Percentiles rank a stretch among this genome's conserved stretches.
These are phyloP conservation scores for Petrocephalus sullivani DNA, from an alignment of 2,797 vertebrate species.

Conservation along the genomic window DNA sequence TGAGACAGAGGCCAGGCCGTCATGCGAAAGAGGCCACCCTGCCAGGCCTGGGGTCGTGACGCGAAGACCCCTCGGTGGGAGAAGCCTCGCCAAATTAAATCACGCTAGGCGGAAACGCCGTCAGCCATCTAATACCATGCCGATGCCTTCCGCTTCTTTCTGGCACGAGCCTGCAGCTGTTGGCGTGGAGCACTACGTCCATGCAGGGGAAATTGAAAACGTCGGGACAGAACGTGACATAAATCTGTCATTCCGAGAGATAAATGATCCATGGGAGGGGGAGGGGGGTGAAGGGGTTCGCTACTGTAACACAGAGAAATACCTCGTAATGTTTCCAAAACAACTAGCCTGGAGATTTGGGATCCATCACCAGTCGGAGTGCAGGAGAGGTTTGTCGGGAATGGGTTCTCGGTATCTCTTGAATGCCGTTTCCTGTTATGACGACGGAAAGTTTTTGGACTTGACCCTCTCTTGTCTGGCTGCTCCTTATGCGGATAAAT, in stretches of 20 bases:
- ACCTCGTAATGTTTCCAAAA: not conserved
- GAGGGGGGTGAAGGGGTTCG: not conserved
- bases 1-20: not conserved
- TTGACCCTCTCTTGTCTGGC: not conserved
- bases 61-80: not conserved
- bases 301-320: not conserved
- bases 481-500: not conserved
- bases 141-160: not conserved
- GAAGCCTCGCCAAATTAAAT: not conserved
- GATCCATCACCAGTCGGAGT: not conserved
- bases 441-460: not conserved
- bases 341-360: not conserved
- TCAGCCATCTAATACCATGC: not conserved
- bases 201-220: not conserved
- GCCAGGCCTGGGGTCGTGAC: not conserved
- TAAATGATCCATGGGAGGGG: not conserved
- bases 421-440: not conserved
- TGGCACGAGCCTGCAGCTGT: not conserved
- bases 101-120: not conserved
- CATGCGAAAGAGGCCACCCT: conserved; percentile 3
- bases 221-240: not conserved
- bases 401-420: not conserved
- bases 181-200: not conserved
- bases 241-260: not conserved
- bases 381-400: not conserved